Base-by-base conservation (phyloP, 2,888 invertebrate species). In the Chrysotoxum bicinctum region DNA sequence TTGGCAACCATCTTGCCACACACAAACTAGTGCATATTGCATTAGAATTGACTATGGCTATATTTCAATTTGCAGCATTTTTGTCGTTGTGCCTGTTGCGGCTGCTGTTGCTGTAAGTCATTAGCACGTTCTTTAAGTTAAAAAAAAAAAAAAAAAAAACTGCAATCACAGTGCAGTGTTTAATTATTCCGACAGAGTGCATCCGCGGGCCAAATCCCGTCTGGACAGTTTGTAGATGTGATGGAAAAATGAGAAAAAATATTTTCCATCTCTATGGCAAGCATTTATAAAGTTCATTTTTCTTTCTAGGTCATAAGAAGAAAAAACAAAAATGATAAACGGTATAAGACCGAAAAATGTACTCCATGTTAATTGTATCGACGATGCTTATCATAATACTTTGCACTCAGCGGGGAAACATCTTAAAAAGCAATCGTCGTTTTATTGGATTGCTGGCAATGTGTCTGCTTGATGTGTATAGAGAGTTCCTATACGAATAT, bases 341-440 rank as follows among this genome's bases (percentile, higher is more conserved):
- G 64, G 72, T 68, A 82, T 48, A 77, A 62, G 68, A 77, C 32
- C 62, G 62, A 77, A 77, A 72, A 73, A 83, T 77, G 54, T 77
- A 83, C 77, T 73, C 40, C 62, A 84, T 79, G 74, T 79, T 79
- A 79, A 79, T 79, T 79, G 74, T 66, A 79, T 84, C 79, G 83
- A 79, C 70, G 79, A 79, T 79, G 69, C 79, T 79, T 84, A 84
- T 84, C 74, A 66, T 74, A 35, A 62, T 83, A 66, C 50, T 76
- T 60, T 52, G 73, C 78, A 69, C 64, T 50, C 50, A 50, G 66
- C 50, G 19, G 64, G 64, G 70, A 64, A 54, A 50, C 50, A 64
- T 48, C 56, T 84, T 58, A 58, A 75, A 58, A 50, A 62, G 64
- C 74, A 84, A 84, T 83, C 79, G 79, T 50, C 48, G 50, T 52